phyloP scores from a whole-genome alignment of 2,797 vertebrate genomes.

The Okamejei kenojei region DNA sequence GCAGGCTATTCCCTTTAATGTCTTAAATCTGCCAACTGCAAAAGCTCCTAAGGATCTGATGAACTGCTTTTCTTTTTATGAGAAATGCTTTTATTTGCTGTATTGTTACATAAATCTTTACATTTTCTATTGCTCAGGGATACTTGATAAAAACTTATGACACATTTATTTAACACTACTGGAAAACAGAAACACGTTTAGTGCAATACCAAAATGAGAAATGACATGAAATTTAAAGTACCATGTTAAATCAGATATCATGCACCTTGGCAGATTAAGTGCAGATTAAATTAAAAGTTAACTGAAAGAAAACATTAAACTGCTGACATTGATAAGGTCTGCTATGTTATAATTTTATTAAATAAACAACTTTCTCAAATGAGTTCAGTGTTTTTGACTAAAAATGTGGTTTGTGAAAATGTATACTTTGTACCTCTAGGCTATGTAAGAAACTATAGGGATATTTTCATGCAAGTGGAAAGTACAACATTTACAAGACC shows the following conservation, averaged over 20 bases:
- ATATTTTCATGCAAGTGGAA: background rate
- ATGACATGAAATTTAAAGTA: background rate
- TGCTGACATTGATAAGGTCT: background rate
- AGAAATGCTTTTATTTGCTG: background rate
- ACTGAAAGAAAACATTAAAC: background rate
- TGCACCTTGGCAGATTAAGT: background rate
- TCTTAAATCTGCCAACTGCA: conserved; percentile 23
- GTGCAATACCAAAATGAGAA: background rate
- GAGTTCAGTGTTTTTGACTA: background rate
- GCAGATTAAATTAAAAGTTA: background rate
- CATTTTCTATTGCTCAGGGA: background rate
- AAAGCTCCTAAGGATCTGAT: background rate
- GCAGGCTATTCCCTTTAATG: conserved; percentile 33
- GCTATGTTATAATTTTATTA: background rate
- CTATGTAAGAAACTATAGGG: background rate
- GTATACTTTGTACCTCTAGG: background rate
- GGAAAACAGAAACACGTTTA: background rate
- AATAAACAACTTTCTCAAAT: background rate
- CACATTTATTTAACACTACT: background rate
- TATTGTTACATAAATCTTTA: background rate
- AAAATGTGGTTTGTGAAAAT: background rate
- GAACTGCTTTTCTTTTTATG: background rate
- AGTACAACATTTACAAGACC: background rate
- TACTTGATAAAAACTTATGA: background rate
- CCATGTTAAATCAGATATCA: background rate